Conservation (phyloP, 2,797 vertebrate species). For the Cossypha caffra region DNA sequence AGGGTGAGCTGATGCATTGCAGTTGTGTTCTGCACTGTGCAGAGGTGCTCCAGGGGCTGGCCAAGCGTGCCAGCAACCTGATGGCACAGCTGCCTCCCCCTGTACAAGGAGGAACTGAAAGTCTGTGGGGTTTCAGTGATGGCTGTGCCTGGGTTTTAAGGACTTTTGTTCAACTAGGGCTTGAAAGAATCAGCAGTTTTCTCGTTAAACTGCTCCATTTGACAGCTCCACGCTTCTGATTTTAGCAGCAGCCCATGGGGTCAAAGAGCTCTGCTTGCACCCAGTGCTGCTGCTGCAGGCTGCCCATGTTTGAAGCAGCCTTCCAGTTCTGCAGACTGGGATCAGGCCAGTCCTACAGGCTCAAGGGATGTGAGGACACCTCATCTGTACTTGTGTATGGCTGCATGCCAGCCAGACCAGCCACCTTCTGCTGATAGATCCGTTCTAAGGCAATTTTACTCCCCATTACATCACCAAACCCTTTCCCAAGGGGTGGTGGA, state of each 20-base stretch:
- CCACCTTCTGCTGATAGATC: background rate
- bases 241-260: background rate
- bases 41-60: background rate
- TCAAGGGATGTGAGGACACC: background rate
- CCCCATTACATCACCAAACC: background rate
- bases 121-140: accelerated
- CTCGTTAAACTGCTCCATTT: background rate
- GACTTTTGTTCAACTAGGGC: background rate
- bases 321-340: background rate
- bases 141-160: background rate
- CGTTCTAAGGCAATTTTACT: background rate
- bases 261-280: background rate
- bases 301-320: background rate
- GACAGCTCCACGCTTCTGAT: background rate
- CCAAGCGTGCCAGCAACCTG: background rate
- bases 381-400: accelerated
- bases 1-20: background rate
- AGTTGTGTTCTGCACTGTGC: background rate
- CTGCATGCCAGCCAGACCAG: background rate
- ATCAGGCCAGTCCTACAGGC: background rate
- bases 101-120: background rate
- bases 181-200: background rate
- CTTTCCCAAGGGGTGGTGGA: background rate
- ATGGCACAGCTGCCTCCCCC: background rate
- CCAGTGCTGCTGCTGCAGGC: background rate